A percentile compares a stretch with the other conserved stretches of the same genome.
Evolutionary conservation across 2,113 vertebrate genomes (phyloP).

Genomic region (Gobius niger): DNA sequence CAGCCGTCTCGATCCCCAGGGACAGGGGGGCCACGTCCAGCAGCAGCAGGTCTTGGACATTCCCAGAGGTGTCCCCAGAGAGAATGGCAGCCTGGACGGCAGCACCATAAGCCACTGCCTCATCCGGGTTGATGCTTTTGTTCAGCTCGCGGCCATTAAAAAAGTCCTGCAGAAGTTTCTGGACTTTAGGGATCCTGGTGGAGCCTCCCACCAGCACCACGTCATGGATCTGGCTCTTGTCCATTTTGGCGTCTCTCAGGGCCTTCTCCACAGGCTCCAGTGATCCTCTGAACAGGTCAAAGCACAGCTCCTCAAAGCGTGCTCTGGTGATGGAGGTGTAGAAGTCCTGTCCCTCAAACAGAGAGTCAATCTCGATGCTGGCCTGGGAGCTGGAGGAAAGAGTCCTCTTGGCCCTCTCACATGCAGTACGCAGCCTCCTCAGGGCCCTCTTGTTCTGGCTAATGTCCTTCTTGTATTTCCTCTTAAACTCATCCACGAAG

Average conservation of each 20-base stretch:
- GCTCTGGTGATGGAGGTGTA: not conserved
- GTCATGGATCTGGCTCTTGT: not conserved
- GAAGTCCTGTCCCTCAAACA: too few species aligned
- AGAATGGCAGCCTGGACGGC: not conserved
- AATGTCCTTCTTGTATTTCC: constrained; percentile 5
- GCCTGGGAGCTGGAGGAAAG: too few species aligned
- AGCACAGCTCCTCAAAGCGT: not conserved
- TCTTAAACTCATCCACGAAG: constrained; percentile 2
- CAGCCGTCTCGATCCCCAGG: not conserved
- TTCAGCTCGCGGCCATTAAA: not conserved
- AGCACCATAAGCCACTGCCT: not conserved
- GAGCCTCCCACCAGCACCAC: not conserved
- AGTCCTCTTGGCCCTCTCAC: not conserved
- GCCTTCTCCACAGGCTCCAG: too few species aligned
- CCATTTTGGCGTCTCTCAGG: not conserved
- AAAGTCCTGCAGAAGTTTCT: not conserved
- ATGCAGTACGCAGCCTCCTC: not conserved
- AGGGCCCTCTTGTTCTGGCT: not conserved
- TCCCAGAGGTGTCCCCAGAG: not conserved
- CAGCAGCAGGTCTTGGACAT: not conserved
- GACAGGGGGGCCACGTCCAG: not conserved
- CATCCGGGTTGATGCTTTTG: not conserved
- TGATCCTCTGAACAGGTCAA: too few species aligned
- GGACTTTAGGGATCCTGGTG: not conserved
- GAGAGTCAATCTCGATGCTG: too few species aligned